Percentiles rank a stretch among this genome's conserved stretches.
Conservation (phyloP, 2,888 invertebrate genomes). For the Drosophila lutescens region DNA sequence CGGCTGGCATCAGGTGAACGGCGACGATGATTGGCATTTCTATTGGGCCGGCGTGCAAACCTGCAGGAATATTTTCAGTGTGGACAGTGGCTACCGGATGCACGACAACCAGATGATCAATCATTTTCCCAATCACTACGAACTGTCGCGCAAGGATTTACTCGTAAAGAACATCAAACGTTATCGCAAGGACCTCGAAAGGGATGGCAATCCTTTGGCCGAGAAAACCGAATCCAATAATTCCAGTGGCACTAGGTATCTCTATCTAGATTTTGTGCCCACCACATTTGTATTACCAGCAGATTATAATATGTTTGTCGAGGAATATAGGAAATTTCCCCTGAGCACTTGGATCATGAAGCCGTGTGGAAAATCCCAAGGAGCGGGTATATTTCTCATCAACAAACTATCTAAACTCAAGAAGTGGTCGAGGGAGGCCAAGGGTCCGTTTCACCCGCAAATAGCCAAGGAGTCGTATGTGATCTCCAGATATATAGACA, state of each 20-base stretch:
- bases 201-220: conserved; percentile 93
- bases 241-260: conserved; percentile 89
- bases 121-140: conserved; percentile 98
- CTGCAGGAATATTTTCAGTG: conserved; percentile 94
- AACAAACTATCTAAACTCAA: conserved; percentile 97
- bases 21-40: conserved; percentile 97
- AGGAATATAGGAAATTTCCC: conserved; percentile 96
- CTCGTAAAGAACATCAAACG: conserved; percentile 97
- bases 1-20: conserved; percentile 92
- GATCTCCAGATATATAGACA: conserved; percentile 98
- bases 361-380: conserved; percentile 96
- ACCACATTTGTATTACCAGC: conserved; percentile 96
- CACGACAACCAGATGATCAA: conserved; percentile 97
- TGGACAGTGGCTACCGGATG: conserved; percentile 95
- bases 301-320: conserved; percentile 98
- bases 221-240: conserved; percentile 88
- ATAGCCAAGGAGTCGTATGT: conserved; percentile 96
- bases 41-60: conserved; percentile 97
- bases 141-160: conserved; percentile 96
- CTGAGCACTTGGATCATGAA: conserved; percentile 99
- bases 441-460: conserved; percentile 93
- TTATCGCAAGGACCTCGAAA: conserved; percentile 95
- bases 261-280: conserved; percentile 95
- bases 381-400: conserved; percentile 96
- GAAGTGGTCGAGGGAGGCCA: conserved; percentile 94